phyloP scores from a whole-genome alignment of 2,113 vertebrate species.

The Percina caprodes region DNA sequence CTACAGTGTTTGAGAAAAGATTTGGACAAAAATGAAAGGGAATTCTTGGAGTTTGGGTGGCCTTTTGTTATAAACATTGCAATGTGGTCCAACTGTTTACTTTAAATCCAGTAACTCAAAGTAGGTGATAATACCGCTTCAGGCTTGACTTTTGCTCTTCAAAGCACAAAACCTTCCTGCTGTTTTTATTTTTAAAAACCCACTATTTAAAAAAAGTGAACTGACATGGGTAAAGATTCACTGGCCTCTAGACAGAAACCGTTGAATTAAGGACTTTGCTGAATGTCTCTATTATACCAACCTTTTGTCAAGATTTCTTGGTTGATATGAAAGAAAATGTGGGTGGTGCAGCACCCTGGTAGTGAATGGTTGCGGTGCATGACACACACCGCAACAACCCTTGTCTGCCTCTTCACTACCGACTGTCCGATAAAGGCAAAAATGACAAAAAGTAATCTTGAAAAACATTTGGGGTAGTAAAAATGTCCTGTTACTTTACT shows the following conservation, averaged over 20 bases:
- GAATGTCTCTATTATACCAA: background rate
- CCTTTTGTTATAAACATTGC: conserved; percentile 9
- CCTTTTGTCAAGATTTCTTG: background rate
- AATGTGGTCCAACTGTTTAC: background rate
- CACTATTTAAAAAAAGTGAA: background rate
- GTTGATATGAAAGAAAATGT: background rate
- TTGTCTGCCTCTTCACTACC: background rate
- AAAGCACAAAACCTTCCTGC: conserved; percentile 12
- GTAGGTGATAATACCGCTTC: conserved; percentile 24
- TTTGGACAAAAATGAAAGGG: background rate
- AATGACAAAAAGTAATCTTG: background rate
- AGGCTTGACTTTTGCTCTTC: background rate
- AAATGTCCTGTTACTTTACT: background rate
- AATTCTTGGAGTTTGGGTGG: conserved; percentile 7
- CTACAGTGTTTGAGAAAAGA: background rate
- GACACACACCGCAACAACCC: background rate
- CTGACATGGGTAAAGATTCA: background rate
- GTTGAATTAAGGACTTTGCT: background rate
- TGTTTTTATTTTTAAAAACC: conserved; percentile 28
- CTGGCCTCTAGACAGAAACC: background rate
- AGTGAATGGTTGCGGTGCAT: background rate
- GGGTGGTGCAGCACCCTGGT: background rate
- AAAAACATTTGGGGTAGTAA: background rate
- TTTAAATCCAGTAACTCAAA: conserved; percentile 26
- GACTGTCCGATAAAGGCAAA: background rate